A percentile compares a stretch with the other conserved stretches of the same genome.
Evolutionary conservation across 1,140 invertebrate genomes (phyloP).

Genomic region (Eumaeus atala): DNA sequence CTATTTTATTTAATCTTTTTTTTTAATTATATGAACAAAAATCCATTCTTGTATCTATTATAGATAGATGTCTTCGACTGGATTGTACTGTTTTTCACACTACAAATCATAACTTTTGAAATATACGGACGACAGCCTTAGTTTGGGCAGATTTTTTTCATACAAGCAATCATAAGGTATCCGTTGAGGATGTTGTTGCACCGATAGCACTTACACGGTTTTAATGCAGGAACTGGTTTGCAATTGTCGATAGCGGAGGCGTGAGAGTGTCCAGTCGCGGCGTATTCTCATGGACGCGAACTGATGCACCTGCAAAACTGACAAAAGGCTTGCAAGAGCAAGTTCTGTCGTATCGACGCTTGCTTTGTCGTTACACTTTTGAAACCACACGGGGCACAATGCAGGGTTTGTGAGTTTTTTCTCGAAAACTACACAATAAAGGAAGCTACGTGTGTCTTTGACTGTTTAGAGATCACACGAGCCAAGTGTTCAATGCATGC

Average conservation of each 20-base stretch:
- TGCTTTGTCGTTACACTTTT: conserved; percentile 55
- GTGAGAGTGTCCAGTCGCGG: conserved; percentile 58
- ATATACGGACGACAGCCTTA: not conserved
- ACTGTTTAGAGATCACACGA: too few species aligned
- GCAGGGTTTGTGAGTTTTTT: too few species aligned
- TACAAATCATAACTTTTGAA: not conserved
- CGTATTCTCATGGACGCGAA: conserved; percentile 56
- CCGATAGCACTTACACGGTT: conserved; percentile 57
- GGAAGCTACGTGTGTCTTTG: too few species aligned
- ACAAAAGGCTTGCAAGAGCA: conserved; percentile 26
- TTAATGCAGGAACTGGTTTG: conserved; percentile 60
- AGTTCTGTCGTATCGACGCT: conserved; percentile 19
- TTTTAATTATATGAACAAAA: too few species aligned
- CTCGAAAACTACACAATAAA: not conserved
- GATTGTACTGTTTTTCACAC: not conserved
- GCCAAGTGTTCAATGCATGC: too few species aligned
- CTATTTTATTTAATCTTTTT: too few species aligned
- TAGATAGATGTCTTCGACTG: too few species aligned
- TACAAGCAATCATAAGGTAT: conserved; percentile 25
- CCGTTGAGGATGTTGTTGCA: conserved; percentile 29
- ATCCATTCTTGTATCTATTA: too few species aligned
- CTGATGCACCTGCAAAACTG: conserved; percentile 44
- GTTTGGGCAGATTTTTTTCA: conserved; percentile 12
- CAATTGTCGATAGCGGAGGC: conserved; percentile 51
- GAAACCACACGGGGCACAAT: conserved; percentile 15